Percentiles rank a stretch among this genome's conserved stretches.
Conservation (phyloP, 2,113 vertebrate genomes). For the Thymallus thymallus region DNA sequence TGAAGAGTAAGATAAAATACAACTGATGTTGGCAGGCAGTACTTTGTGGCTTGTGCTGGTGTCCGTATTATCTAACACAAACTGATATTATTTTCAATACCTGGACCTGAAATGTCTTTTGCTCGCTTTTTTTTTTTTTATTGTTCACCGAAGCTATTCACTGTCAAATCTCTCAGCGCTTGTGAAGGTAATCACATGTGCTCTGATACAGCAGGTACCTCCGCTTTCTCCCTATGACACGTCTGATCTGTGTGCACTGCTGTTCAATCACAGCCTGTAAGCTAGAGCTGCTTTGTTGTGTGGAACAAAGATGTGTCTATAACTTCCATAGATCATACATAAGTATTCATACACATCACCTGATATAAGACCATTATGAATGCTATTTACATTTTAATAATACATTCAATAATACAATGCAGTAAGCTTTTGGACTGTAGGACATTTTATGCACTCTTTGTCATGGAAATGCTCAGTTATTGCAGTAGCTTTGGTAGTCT, state of each 20-base stretch:
- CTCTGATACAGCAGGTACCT: not conserved
- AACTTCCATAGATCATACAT: too few species aligned
- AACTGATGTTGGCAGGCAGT: not conserved
- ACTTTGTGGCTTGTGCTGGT: not conserved
- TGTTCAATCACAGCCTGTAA: not conserved
- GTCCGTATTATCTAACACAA: not conserved
- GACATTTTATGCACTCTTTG: too few species aligned
- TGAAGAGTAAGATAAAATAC: not conserved
- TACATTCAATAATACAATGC: too few species aligned
- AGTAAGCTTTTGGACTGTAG: too few species aligned
- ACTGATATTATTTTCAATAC: not conserved
- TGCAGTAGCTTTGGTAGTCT: too few species aligned
- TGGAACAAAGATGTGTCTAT: too few species aligned
- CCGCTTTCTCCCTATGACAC: not conserved
- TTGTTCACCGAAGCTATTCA: not conserved
- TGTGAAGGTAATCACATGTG: not conserved
- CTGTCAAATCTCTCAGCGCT: not conserved
- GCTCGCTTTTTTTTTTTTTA: not conserved
- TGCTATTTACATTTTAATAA: too few species aligned
- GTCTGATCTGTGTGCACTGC: not conserved
- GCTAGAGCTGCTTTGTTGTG: too few species aligned
- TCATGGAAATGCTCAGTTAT: too few species aligned
- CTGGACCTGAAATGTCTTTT: not conserved
- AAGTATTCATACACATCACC: too few species aligned
- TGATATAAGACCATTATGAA: too few species aligned